Evolutionary conservation across 1,140 invertebrate species (phyloP).

Genomic region (Diachasma alloeum): DNA sequence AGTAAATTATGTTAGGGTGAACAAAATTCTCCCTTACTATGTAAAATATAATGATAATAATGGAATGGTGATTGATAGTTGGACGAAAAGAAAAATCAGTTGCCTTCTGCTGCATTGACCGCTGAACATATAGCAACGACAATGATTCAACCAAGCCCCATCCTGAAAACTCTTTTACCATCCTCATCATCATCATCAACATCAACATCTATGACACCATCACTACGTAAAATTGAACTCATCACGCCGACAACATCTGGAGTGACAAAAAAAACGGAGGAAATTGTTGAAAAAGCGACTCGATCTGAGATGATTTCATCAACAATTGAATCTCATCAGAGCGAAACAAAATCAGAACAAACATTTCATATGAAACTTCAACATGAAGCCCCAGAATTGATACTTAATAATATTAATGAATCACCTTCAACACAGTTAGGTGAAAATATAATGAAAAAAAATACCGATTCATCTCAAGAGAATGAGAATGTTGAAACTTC

Average conservation of each 20-base stretch:
- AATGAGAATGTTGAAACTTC: slow-evolving; percentile 63
- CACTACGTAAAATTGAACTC: slow-evolving; percentile 49
- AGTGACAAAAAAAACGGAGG: slow-evolving; percentile 17
- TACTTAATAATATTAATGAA: slow-evolving; percentile 34
- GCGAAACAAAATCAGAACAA: slow-evolving; percentile 61
- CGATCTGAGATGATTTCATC: slow-evolving; percentile 60
- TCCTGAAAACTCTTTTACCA: slow-evolving; percentile 49
- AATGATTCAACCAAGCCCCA: slow-evolving; percentile 53
- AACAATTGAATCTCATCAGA: slow-evolving; percentile 56
- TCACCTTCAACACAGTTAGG: slow-evolving; percentile 33
- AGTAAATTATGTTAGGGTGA: too few relatives aligned
- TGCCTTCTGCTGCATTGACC: slow-evolving; percentile 51
- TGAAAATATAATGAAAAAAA: slow-evolving; percentile 31
- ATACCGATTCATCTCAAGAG: slow-evolving; percentile 33
- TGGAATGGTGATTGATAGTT: slow-evolving; percentile 41
- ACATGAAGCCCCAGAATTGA: slow-evolving; percentile 52
- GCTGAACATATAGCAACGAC: slow-evolving; percentile 56
- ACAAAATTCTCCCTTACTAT: too few relatives aligned
- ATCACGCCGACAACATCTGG: slow-evolving; percentile 21
- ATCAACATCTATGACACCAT: slow-evolving; percentile 35
- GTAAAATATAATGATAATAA: neutral
- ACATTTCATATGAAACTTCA: slow-evolving; percentile 64
- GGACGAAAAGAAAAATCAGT: slow-evolving; percentile 51
- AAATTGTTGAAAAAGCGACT: slow-evolving; percentile 43
- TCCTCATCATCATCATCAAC: slow-evolving; percentile 33